Percentiles rank a stretch among this genome's conserved stretches.
Conservation (phyloP, 2,888 invertebrate species). For the Protonemura montana region DNA sequence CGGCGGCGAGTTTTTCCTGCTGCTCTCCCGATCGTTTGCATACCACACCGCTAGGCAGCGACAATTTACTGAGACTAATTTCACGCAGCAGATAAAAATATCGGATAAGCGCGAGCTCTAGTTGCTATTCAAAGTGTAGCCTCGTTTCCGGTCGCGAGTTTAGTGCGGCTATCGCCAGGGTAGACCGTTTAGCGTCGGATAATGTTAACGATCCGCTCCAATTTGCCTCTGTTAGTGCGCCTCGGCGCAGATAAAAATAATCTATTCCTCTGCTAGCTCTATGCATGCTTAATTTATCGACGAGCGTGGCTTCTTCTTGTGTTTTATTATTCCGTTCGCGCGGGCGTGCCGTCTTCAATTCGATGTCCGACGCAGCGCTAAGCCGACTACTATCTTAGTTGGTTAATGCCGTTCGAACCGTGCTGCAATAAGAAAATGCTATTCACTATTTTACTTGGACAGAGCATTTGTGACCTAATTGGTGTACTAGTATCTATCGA, state of each 20-base stretch:
- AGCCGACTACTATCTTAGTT: background rate
- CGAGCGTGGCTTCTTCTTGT: background rate
- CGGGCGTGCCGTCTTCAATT: background rate
- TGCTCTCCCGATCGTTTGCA: background rate
- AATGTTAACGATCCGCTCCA: conserved; percentile 31
- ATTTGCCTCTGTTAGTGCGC: background rate
- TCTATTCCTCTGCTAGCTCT: conserved; percentile 21
- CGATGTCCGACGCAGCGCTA: background rate
- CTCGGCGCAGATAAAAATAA: conserved; percentile 9
- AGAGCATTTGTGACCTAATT: background rate
- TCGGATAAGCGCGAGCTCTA: conserved; percentile 15
- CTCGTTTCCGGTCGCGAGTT: conserved; percentile 26
- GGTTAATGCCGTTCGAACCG: background rate
- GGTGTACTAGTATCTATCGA: background rate
- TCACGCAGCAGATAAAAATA: conserved; percentile 36
- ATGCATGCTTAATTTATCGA: conserved; percentile 22
- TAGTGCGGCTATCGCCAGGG: background rate
- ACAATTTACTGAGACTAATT: conserved; percentile 40
- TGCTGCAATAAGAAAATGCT: background rate
- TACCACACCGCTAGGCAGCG: conserved; percentile 24
- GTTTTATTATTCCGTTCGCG: conserved; percentile 17
- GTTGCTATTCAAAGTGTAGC: conserved; percentile 28
- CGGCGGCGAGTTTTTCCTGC: background rate
- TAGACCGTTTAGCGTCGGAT: conserved; percentile 7
- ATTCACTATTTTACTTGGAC: background rate